A percentile compares a stretch with the other conserved stretches of the same genome.
These are phyloP conservation scores for Triplophysa yarkandensis DNA, from an alignment of 2,797 vertebrate genomes.

Conservation along the genomic window DNA sequence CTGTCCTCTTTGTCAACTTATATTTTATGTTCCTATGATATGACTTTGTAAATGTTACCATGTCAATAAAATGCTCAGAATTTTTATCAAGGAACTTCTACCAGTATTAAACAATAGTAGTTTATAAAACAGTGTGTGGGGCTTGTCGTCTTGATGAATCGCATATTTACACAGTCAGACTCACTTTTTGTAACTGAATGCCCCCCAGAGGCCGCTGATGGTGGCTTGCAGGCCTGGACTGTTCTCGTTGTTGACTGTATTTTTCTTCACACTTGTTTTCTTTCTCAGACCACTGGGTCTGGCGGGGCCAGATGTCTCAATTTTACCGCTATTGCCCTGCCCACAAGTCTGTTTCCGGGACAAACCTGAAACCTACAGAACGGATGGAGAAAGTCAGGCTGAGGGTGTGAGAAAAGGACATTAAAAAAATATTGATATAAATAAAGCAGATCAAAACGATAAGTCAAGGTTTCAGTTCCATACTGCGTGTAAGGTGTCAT, in stretches of 20 bases:
- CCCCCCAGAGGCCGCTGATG: conserved; percentile 88
- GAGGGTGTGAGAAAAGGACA: not conserved
- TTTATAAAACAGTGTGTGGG: not conserved
- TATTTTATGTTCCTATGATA: not conserved
- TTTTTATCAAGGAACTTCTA: not conserved
- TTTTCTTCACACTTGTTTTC: conserved; percentile 69
- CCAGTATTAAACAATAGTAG: not conserved
- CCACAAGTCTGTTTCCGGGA: conserved; percentile 64
- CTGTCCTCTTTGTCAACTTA: not conserved
- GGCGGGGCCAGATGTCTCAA: conserved; percentile 73
- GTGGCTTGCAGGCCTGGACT: conserved; percentile 80
- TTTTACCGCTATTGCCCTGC: conserved; percentile 64
- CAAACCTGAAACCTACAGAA: conserved; percentile 80
- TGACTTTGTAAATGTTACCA: not conserved
- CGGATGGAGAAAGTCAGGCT: conserved; percentile 11
- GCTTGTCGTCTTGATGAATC: not conserved
- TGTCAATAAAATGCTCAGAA: not conserved
- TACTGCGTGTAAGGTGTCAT: not conserved
- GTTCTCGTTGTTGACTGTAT: conserved; percentile 79
- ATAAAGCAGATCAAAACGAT: not conserved
- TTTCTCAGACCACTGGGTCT: conserved; percentile 87
- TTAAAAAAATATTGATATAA: not conserved
- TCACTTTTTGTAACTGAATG: conserved; percentile 89
- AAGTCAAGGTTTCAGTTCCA: not conserved
- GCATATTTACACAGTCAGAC: conserved; percentile 40